Percentiles rank a stretch among this genome's conserved stretches.
Evolutionary conservation across 2,888 invertebrate genomes (phyloP).

Genomic region (Hirtodrosophila confusa): DNA sequence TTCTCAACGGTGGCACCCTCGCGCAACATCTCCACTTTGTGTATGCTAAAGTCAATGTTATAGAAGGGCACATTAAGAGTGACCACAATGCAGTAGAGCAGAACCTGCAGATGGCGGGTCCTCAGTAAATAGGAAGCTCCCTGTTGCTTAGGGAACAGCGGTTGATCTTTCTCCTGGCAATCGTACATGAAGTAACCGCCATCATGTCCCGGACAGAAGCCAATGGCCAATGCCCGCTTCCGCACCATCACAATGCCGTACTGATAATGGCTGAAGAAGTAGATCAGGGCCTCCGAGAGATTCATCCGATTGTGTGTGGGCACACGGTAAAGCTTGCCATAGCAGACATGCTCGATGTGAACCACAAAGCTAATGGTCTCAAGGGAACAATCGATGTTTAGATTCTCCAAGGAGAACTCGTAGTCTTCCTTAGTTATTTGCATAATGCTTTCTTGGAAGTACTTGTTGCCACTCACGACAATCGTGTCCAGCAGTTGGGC

Average conservation of each 20-base stretch:
- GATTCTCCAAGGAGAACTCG: conserved; percentile 86
- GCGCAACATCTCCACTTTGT: conserved; percentile 78
- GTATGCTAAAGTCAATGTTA: conserved; percentile 86
- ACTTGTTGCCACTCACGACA: conserved; percentile 86
- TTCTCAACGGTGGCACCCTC: conserved; percentile 64
- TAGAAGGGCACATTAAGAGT: conserved; percentile 86
- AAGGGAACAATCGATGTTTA: conserved; percentile 86
- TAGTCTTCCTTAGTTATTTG: conserved; percentile 85
- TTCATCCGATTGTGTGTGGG: conserved; percentile 85
- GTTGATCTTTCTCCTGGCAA: conserved; percentile 87
- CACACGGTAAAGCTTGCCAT: conserved; percentile 86
- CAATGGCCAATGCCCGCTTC: conserved; percentile 86
- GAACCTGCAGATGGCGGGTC: conserved; percentile 86
- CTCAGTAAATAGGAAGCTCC: conserved; percentile 87
- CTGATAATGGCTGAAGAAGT: conserved; percentile 86
- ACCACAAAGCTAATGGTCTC: conserved; percentile 87
- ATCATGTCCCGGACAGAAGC: conserved; percentile 81
- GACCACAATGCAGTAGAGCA: conserved; percentile 87
- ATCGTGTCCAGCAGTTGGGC: conserved; percentile 87
- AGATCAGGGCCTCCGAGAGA: conserved; percentile 87
- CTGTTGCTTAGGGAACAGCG: conserved; percentile 86
- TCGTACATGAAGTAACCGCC: conserved; percentile 89
- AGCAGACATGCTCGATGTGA: conserved; percentile 86
- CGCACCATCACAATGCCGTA: conserved; percentile 86
- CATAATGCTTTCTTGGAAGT: conserved; percentile 85